Evolutionary conservation across 2,797 vertebrate species (phyloP).

Genomic region (Cyprinella venusta): DNA sequence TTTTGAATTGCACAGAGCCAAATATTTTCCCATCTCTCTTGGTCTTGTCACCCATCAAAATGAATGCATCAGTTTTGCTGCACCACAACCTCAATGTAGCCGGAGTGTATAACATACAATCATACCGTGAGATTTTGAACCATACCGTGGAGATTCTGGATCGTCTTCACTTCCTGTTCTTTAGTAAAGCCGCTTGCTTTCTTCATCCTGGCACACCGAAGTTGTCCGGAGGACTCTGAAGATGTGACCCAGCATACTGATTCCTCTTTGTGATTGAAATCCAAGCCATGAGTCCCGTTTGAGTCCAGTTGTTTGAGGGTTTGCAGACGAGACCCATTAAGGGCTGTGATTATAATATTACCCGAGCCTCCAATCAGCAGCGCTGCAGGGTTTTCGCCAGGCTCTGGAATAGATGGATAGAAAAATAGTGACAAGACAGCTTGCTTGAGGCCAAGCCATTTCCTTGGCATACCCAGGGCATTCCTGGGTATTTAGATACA

Average conservation of each 20-base stretch:
- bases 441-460: constrained; percentile 45
- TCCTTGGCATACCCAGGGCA: constrained; percentile 22
- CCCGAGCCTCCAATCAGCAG: constrained; percentile 86
- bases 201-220: constrained; percentile 85
- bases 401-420: constrained; percentile 76
- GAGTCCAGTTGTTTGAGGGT: constrained; percentile 76
- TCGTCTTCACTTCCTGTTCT: constrained; percentile 82
- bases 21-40: neutral
- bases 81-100: neutral
- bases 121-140: constrained; percentile 28
- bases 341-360: constrained; percentile 81
- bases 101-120: neutral
- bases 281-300: constrained; percentile 85
- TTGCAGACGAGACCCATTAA: constrained; percentile 87
- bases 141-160: constrained; percentile 88
- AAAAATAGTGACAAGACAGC: constrained; percentile 50
- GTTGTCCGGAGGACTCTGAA: constrained; percentile 81
- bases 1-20: neutral
- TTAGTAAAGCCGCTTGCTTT: constrained; percentile 80
- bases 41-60: neutral
- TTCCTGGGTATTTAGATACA: neutral
- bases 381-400: constrained; percentile 84
- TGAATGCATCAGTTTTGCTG: constrained; percentile 12
- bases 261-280: constrained; percentile 87
- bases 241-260: constrained; percentile 89